Evolutionary conservation across 2,113 vertebrate species (phyloP).

Genomic region (Carassius carassius): DNA sequence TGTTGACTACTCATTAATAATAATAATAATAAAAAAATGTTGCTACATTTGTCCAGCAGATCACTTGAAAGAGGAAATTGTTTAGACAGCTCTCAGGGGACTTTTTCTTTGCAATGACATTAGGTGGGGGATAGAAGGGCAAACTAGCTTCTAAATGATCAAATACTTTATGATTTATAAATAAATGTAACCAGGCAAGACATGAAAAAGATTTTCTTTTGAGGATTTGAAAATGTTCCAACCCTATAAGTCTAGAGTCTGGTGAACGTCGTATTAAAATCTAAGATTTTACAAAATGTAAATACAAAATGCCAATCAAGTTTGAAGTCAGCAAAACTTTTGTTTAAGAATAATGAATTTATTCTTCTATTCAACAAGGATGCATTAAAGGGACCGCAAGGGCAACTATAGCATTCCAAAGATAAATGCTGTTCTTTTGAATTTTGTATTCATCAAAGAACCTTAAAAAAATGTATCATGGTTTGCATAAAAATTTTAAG

Average conservation of each 20-base stretch:
- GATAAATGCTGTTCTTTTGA: neutral
- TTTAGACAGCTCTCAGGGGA: neutral
- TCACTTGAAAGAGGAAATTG: neutral
- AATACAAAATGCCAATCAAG: neutral
- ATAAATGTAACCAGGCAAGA: constrained; percentile 11
- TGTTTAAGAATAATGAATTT: neutral
- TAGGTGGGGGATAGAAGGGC: neutral
- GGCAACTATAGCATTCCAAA: too few relatives aligned
- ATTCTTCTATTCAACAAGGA: neutral
- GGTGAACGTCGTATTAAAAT: neutral
- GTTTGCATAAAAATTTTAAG: neutral
- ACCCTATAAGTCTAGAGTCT: neutral
- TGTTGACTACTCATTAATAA: constrained; percentile 30
- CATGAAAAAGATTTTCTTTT: neutral
- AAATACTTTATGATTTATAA: constrained; percentile 5
- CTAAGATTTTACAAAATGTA: neutral
- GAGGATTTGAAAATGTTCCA: neutral
- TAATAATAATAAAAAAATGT: too few relatives aligned
- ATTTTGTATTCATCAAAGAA: neutral
- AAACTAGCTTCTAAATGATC: constrained; percentile 8
- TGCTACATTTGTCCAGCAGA: constrained; percentile 18
- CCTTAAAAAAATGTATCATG: neutral
- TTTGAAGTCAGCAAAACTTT: neutral
- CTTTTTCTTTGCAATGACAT: constrained; percentile 1
- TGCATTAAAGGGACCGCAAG: neutral